phyloP scores from a whole-genome alignment of 2,113 vertebrate genomes.

The Lutjanus erythropterus region DNA sequence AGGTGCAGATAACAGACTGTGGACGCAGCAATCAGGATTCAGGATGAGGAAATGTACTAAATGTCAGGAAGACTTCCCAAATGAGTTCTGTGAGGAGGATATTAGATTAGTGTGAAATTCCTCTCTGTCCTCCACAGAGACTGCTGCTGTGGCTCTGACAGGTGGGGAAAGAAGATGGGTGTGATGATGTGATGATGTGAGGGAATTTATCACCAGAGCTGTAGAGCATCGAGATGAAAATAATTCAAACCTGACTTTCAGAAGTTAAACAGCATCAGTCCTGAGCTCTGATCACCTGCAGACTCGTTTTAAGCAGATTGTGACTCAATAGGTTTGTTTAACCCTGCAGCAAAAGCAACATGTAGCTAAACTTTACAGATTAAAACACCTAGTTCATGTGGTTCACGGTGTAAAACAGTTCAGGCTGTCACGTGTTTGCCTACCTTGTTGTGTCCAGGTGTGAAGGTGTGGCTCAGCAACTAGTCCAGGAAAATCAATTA shows the following conservation, averaged over 20 bases:
- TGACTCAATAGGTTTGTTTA: no score
- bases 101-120: constrained; percentile 61
- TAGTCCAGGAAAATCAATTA: neutral
- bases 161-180: constrained; percentile 30
- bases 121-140: constrained; percentile 10
- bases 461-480: neutral
- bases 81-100: constrained; percentile 22
- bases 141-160: constrained; percentile 27
- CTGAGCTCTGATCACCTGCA: neutral
- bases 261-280: neutral
- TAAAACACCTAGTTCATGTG: no score
- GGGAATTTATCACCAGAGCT: neutral
- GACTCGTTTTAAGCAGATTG: neutral
- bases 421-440: neutral
- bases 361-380: neutral
- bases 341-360: neutral
- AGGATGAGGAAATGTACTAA: constrained; percentile 32
- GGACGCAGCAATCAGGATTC: constrained; percentile 1
- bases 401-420: no score
- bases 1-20: neutral
- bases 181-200: constrained; percentile 26
- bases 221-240: neutral
- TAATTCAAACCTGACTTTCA: neutral
- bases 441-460: neutral
- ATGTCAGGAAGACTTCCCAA: constrained; percentile 25